phyloP scores from a whole-genome alignment of 2,797 vertebrate species.

The Momotus momota region DNA sequence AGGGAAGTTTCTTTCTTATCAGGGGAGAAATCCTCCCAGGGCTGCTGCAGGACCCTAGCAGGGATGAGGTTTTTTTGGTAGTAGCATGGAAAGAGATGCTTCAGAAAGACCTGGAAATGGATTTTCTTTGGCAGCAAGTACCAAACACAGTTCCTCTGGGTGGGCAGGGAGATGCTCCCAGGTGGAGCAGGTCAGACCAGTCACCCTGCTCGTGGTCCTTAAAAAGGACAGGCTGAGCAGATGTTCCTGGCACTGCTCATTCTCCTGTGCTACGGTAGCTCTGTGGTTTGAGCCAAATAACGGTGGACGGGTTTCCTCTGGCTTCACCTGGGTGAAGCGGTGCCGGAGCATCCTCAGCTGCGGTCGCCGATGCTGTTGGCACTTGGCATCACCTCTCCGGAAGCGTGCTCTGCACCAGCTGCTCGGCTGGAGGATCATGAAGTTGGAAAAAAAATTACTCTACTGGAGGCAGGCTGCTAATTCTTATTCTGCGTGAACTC shows the following conservation, averaged over 20 bases:
- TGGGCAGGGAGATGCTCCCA: neutral
- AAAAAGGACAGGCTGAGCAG: neutral
- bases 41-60: neutral
- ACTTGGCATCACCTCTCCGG: rapidly evolving
- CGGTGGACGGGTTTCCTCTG: neutral
- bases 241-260: rapidly evolving
- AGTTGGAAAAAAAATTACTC: neutral
- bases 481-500: neutral
- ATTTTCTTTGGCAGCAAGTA: rapidly evolving
- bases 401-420: neutral
- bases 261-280: neutral
- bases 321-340: neutral
- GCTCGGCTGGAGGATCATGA: neutral
- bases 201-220: neutral
- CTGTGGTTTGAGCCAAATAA: rapidly evolving
- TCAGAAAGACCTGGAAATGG: neutral
- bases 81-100: neutral
- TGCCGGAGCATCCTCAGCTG: neutral
- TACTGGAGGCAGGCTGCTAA: neutral
- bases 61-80: neutral
- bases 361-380: rapidly evolving
- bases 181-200: rapidly evolving
- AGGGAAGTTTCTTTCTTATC: neutral
- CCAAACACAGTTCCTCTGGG: rapidly evolving
- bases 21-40: neutral